phyloP scores from a whole-genome alignment of 2,888 invertebrate species.

The Syrista parreyssii region DNA sequence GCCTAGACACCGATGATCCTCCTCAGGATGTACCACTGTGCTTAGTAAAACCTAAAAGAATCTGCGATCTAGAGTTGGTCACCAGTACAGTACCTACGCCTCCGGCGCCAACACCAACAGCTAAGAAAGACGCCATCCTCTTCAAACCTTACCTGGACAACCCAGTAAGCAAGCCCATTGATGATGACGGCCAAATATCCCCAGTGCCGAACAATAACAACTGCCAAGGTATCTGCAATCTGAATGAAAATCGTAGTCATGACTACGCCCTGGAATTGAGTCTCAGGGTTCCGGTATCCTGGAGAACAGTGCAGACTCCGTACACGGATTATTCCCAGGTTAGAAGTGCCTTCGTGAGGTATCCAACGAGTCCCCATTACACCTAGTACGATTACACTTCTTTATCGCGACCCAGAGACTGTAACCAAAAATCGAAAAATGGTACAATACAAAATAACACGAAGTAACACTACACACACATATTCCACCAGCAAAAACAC shows the following conservation, averaged over 20 bases:
- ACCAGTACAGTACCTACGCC: conserved; percentile 49
- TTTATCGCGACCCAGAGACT: conserved; percentile 11
- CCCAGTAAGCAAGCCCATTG: conserved; percentile 68
- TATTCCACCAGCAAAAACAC: neutral
- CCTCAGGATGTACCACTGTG: conserved; percentile 65
- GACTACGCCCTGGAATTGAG: conserved; percentile 54
- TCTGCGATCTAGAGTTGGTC: conserved; percentile 41
- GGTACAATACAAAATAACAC: neutral
- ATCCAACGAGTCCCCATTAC: conserved; percentile 56
- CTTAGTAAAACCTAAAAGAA: conserved; percentile 61
- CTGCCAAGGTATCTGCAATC: conserved; percentile 52
- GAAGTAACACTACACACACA: neutral
- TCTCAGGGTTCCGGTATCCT: conserved; percentile 53
- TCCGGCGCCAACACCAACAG: conserved; percentile 53
- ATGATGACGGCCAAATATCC: conserved; percentile 20
- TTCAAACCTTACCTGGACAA: conserved; percentile 83
- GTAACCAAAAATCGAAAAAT: neutral
- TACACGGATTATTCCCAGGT: conserved; percentile 46
- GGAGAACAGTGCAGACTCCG: conserved; percentile 38
- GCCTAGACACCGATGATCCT: conserved; percentile 42
- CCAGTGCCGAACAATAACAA: conserved; percentile 39
- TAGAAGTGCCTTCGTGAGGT: conserved; percentile 60
- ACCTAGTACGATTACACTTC: conserved; percentile 28
- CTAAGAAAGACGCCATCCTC: conserved; percentile 77
- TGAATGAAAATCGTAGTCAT: conserved; percentile 49